Base-by-base conservation (phyloP, 2,797 vertebrate species). In the Corythornis leucogaster region DNA sequence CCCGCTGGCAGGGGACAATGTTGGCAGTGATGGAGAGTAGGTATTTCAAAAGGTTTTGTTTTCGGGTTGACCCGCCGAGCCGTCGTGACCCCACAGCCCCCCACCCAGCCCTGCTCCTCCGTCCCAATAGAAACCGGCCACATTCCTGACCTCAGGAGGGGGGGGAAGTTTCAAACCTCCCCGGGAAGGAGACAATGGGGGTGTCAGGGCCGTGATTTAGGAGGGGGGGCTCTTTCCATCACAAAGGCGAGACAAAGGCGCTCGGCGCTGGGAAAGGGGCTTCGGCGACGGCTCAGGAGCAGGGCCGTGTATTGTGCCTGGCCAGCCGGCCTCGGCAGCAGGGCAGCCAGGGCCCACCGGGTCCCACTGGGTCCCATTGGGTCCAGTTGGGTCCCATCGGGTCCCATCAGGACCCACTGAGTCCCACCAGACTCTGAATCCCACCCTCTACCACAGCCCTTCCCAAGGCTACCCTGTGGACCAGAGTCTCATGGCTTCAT, bases 21-120 rank as follows among this genome's bases (percentile, higher is more conserved):
- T 98, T 97, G 97, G 97, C 97, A 97, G 97, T 98, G 98, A 98
- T 98, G 97, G 97, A 98, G 97, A 97, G 97, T 97, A 97, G 97
- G 95, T 96, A 97, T 97, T 98, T 98, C 97, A 97, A 98, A 98
- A 97, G 96, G 97, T 97, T 98, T 97, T 98, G 96, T 98, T 98
- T 97, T 96, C 53, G 31, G 70, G 55, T 87, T 98, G 97, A 98
- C 97, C 97, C 95, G 93, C 95, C 77, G 93, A 96, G 97, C 90
- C 68, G 7, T 66, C 81, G 83, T 96, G 97, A 97, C 97, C 97
- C 95, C 67, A 48, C 91, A 96, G 96, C 96, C 97, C 96, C 97
- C 96, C 96, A 97, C 93, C 96, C 97, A 97, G 96, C 96, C 97
- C 97, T 67, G 94, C 94, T 96, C 85, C 89, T 93, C 95, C 62